Percentiles rank a stretch among this genome's conserved stretches.
Conservation (phyloP, 2,888 invertebrate species). For the Tortricodes alternella region DNA sequence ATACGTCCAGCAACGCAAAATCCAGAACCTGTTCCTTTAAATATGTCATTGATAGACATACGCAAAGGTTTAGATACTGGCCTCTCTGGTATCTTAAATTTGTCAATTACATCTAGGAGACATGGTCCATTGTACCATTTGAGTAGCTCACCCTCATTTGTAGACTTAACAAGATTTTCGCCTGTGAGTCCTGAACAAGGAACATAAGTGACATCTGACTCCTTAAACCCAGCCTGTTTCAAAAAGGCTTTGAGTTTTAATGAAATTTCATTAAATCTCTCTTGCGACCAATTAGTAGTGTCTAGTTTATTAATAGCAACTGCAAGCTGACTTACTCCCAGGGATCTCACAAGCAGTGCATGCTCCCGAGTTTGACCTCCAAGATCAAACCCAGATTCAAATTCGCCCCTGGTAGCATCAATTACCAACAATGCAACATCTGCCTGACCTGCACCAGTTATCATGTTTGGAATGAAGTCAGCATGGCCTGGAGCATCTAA, state of each 20-base stretch:
- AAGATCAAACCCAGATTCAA: slow-evolving; percentile 98
- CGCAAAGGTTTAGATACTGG: slow-evolving; percentile 94
- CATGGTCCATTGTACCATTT: slow-evolving; percentile 93
- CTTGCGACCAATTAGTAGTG: slow-evolving; percentile 95
- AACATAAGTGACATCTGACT: slow-evolving; percentile 92
- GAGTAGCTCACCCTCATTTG: slow-evolving; percentile 84
- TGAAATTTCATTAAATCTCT: slow-evolving; percentile 94
- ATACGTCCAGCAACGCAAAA: slow-evolving; percentile 95
- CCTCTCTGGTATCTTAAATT: slow-evolving; percentile 93
- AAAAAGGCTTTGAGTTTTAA: slow-evolving; percentile 91
- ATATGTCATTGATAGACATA: slow-evolving; percentile 96
- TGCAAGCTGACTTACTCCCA: slow-evolving; percentile 95
- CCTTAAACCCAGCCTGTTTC: slow-evolving; percentile 95
- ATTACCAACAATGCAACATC: slow-evolving; percentile 98
- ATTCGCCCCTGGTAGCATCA: slow-evolving; percentile 98
- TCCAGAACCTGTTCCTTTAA: slow-evolving; percentile 95
- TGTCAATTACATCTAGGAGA: slow-evolving; percentile 93
- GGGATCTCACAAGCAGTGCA: slow-evolving; percentile 93
- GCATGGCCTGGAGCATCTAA: slow-evolving; percentile 99
- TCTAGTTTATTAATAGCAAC: slow-evolving; percentile 99
- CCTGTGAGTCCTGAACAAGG: slow-evolving; percentile 99
- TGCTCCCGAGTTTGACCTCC: slow-evolving; percentile 99
- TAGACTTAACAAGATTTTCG: slow-evolving; percentile 90
- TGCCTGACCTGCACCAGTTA: slow-evolving; percentile 98
- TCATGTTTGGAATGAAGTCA: slow-evolving; percentile 99